Evolutionary conservation across 2,797 vertebrate species (phyloP).

Genomic region (Parambassis ranga): DNA sequence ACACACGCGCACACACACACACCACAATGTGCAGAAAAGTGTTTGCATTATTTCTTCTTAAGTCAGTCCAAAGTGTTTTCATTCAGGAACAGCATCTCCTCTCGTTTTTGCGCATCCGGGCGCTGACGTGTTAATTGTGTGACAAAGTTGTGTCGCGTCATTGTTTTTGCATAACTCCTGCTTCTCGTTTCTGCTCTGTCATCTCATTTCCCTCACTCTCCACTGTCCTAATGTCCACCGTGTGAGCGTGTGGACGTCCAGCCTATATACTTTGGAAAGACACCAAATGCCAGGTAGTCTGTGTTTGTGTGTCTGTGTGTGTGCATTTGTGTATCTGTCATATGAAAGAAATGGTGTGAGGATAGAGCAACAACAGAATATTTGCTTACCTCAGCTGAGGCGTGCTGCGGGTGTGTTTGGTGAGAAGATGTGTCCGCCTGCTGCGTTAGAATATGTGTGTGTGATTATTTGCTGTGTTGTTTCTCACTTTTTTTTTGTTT

Average conservation of each 20-base stretch:
- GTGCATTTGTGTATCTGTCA: background rate
- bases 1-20: background rate
- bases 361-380: slow-evolving; percentile 8
- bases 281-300: slow-evolving; percentile 22
- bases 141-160: slow-evolving; percentile 15
- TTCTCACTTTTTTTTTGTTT: slow-evolving; percentile 17
- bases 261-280: background rate
- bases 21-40: background rate
- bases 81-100: background rate
- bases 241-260: background rate
- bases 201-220: background rate
- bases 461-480: slow-evolving; percentile 12
- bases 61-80: background rate
- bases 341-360: background rate
- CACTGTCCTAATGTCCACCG: slow-evolving; percentile 13
- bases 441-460: background rate
- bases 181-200: slow-evolving; percentile 47
- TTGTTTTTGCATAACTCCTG: slow-evolving; percentile 59
- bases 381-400: slow-evolving; percentile 49
- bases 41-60: background rate
- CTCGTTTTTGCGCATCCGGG: background rate
- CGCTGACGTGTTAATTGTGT: background rate
- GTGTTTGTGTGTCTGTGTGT: background rate
- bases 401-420: background rate
- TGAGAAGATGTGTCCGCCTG: slow-evolving; percentile 4